These are phyloP conservation scores for Nothocercus nigrocapillus DNA, from an alignment of 2,113 vertebrate species.

Conservation along the genomic window DNA sequence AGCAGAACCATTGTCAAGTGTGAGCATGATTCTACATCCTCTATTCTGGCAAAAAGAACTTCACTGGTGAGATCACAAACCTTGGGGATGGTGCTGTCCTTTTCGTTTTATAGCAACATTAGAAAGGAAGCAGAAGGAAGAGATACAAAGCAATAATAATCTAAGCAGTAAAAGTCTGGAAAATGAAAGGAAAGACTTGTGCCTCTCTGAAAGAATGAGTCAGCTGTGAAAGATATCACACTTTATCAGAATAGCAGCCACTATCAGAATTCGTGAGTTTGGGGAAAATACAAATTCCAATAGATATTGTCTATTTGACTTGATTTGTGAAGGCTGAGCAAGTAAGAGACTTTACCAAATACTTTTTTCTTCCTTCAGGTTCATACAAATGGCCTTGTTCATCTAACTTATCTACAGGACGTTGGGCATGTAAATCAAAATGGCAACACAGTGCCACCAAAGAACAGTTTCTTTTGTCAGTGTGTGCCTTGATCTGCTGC, in stretches of 20 bases:
- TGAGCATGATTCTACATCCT: not conserved
- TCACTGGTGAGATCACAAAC: not conserved
- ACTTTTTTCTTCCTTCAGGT: not conserved
- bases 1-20: not conserved
- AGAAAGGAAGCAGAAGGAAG: not conserved
- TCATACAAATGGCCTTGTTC: not conserved
- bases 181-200: not conserved
- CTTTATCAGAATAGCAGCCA: not conserved
- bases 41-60: not conserved
- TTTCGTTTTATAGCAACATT: not conserved
- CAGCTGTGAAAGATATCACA: not conserved
- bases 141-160: not conserved
- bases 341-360: not conserved
- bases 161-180: not conserved
- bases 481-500: too few species aligned
- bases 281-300: not conserved
- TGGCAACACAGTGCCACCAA: not conserved
- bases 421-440: not conserved
- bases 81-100: not conserved
- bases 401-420: not conserved
- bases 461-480: too few species aligned
- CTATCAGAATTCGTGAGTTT: not conserved
- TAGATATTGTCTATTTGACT: not conserved
- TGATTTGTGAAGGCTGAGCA: not conserved
- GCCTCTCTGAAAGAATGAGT: not conserved